Base-by-base conservation (phyloP, 2,113 vertebrate genomes). In the Ceyx cyanopectus region DNA sequence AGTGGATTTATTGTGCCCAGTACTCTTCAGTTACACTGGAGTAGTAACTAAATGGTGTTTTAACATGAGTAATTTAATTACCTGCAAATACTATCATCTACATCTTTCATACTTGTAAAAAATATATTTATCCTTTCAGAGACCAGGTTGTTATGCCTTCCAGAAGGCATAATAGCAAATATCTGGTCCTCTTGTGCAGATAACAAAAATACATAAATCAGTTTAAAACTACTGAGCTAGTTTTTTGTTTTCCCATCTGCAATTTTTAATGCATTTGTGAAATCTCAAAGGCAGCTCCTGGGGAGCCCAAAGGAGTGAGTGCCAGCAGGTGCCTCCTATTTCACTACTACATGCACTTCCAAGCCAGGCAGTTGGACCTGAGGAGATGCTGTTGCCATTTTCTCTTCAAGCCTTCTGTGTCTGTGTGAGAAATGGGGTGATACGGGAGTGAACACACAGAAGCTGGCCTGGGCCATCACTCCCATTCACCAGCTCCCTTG, bases 401-500 rank as follows among this genome's bases (percentile, higher is more conserved):
- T 30, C 46, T 61, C 12, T 2, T 17, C 19, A 13, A 15, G 22
- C 12, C 19, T 43, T 45, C 22, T 54, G 16, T 63, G 5, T 34
- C 51, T 54, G 19, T 51, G 63, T 50, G 48, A 43, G 15, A 62
- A 16, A 23, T 1, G 3, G 2, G 51, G 12, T 34, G 19, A 9
- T 43, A 4, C 17, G 37, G 37, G 27, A 34, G 34, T 1, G 8
- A 4, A 3, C 0, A 0, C 5, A 34, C 10, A 21, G 24, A 32
- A 26, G 17, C 34, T 17, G 66, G 66, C 32, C 37, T 37, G 37
- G 37, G 37, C 37, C 37, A 37, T 37, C 37, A 37, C 37, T 10
- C 37, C 37, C 10, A 37, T 37, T 45, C n/a, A 12, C 30, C 54
- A 24, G 26, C 2, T 29, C 1, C 5, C 22, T 32, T 13, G 11